A percentile compares a stretch with the other conserved stretches of the same genome.
phyloP scores from a whole-genome alignment of 2,113 vertebrate species.

The Electrona antarctica region DNA sequence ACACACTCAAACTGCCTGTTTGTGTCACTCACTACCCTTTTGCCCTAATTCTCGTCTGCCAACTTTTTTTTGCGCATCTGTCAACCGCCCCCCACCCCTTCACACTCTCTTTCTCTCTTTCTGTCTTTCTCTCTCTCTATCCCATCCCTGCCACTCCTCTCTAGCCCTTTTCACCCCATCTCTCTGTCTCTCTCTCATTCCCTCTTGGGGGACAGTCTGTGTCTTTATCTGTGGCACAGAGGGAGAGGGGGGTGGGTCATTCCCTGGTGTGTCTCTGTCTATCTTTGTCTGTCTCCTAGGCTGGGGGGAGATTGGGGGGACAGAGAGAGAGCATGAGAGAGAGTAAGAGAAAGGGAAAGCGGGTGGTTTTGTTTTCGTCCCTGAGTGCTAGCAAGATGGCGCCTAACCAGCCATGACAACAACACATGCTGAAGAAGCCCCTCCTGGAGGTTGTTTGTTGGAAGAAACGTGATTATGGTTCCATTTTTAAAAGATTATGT shows the following conservation, averaged over 20 bases:
- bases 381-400: conserved; percentile 46
- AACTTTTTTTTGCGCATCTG: conserved; percentile 58
- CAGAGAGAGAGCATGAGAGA: neutral
- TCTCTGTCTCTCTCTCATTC: conserved; percentile 36
- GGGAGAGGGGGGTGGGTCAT: conserved; percentile 41
- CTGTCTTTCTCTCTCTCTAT: neutral
- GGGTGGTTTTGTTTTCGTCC: conserved; percentile 48
- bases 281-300: conserved; percentile 54
- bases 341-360: neutral
- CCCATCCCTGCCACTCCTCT: conserved; percentile 42
- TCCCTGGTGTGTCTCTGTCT: conserved; percentile 66
- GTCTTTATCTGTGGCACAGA: conserved; percentile 64
- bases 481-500: conserved; percentile 36
- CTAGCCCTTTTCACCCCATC: conserved; percentile 60
- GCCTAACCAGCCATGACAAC: conserved; percentile 55
- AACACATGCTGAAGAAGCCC: conserved; percentile 54
- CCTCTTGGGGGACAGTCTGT: conserved; percentile 57
- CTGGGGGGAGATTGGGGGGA: neutral
- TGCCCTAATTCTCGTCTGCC: conserved; percentile 57
- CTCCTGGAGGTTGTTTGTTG: conserved; percentile 18
- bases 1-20: conserved; percentile 46
- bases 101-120: neutral
- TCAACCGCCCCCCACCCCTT: conserved; percentile 45
- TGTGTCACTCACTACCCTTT: conserved; percentile 58
- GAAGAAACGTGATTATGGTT: conserved; percentile 42